These are phyloP conservation scores for Alfaro cultratus DNA, from an alignment of 2,797 vertebrate genomes.

Conservation along the genomic window DNA sequence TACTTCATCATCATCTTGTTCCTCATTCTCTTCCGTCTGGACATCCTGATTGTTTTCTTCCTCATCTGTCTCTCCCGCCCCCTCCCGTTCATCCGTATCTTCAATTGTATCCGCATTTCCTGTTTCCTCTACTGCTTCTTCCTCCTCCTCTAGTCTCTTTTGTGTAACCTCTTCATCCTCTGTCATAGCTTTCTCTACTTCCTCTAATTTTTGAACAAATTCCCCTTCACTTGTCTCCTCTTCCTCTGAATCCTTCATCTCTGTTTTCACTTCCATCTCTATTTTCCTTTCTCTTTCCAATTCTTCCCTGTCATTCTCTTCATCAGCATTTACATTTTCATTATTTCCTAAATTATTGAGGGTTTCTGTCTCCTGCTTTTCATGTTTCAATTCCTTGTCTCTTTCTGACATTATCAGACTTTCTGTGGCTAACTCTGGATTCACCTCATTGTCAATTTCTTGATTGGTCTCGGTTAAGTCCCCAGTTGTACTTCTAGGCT, in stretches of 20 bases:
- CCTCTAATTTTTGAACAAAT: slow-evolving; percentile 23
- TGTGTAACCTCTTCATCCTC: slow-evolving; percentile 26
- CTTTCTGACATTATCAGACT: not conserved
- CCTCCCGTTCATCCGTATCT: slow-evolving; percentile 49
- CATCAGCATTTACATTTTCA: slow-evolving; percentile 22
- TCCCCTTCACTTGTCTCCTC: slow-evolving; percentile 12
- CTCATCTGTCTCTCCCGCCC: slow-evolving; percentile 8
- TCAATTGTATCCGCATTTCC: slow-evolving; percentile 12
- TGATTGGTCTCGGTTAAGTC: slow-evolving; percentile 17
- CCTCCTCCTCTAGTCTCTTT: slow-evolving; percentile 9
- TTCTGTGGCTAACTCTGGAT: slow-evolving; percentile 23
- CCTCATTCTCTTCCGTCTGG: not conserved
- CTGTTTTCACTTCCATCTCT: not conserved
- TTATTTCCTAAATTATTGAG: slow-evolving; percentile 11
- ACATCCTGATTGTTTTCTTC: slow-evolving; percentile 15
- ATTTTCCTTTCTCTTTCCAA: not conserved
- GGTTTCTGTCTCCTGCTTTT: slow-evolving; percentile 20
- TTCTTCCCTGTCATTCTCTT: slow-evolving; percentile 16
- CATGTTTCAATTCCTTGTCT: slow-evolving; percentile 12
- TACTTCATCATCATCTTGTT: slow-evolving; percentile 5
- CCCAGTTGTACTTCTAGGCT: slow-evolving; percentile 17
- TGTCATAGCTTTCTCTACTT: slow-evolving; percentile 26
- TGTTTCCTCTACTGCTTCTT: slow-evolving; percentile 11
- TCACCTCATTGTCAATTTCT: slow-evolving; percentile 14
- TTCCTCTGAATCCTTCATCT: slow-evolving; percentile 11